Base-by-base conservation (phyloP, 2,113 vertebrate genomes). In the Cichladusa arquata region DNA sequence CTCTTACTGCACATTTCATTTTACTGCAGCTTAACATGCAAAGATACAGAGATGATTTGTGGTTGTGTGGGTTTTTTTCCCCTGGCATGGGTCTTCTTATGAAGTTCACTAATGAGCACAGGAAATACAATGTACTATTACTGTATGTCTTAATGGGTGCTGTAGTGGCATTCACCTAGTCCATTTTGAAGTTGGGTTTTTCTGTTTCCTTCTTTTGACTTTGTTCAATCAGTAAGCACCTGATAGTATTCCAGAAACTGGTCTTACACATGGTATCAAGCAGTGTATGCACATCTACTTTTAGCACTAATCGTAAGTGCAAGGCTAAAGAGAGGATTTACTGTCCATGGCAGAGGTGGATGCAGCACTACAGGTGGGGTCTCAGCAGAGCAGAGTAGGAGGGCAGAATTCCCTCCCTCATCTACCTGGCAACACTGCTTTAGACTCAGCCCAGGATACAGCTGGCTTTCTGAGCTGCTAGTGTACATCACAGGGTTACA, bases 21-120 rank as follows among this genome's bases (percentile, higher is more conserved):
- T 78, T 81, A 38, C 60, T 95, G 62, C 77, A 92, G 9, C 31
- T 95, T 94, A 61, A 80, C 64, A 31, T 90, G 64, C 29, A 6
- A 80, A 85, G 88, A 65, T 85, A 86, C 65, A 5, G 7, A 85
- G 73, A 51, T 89, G 38, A 79, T 94, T 93, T 95, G 85, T 66
- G 45, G 15, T 38, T 51, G 14, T 45, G 3, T 50, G 19, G 11
- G 0, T 12, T 86, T 96, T 95, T 66, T 84, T 20, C 16, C 54
- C 36, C 54, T 56, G 51, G 61, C 60, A 26, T 69, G 29, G 57
- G 38, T 86, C 67, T 92, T 72, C 53, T 53, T 92, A 60, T 95
- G 94, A 86, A 95, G 85, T 62, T 77, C 76, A 93, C 77, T 95
- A 92, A 70, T 95, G 78, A 81, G 62, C 84, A 51, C 76, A 96